phyloP scores from a whole-genome alignment of 2,888 invertebrate species.

The Eristalis arbustorum region DNA sequence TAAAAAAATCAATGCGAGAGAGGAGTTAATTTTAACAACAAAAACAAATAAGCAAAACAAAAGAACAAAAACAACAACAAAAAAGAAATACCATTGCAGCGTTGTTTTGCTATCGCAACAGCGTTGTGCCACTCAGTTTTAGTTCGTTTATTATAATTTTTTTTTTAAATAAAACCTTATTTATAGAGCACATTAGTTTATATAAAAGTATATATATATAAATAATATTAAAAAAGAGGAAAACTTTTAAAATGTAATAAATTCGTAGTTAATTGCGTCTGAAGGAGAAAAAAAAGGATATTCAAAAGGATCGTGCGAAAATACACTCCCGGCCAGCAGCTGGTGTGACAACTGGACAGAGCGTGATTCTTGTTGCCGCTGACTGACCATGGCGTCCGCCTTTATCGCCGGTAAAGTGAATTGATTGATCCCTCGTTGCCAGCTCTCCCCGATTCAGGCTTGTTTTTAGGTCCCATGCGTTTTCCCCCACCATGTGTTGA shows the following conservation, averaged over 20 bases:
- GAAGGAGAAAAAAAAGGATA: constrained; percentile 35
- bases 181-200: constrained; percentile 73
- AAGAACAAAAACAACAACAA: constrained; percentile 48
- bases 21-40: constrained; percentile 67
- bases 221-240: constrained; percentile 53
- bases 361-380: too few species aligned
- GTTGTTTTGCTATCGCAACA: constrained; percentile 58
- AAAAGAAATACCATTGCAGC: constrained; percentile 51
- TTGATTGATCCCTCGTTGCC: neutral
- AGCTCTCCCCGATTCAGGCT: neutral
- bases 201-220: constrained; percentile 67
- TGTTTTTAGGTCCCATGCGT: neutral
- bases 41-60: constrained; percentile 44
- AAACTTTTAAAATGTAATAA: constrained; percentile 62
- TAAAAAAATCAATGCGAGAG: constrained; percentile 64
- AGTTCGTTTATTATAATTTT: constrained; percentile 68
- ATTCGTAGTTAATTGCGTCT: constrained; percentile 60
- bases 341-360: neutral
- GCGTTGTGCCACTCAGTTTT: constrained; percentile 71
- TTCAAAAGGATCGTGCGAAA: neutral
- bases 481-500: neutral
- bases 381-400: neutral
- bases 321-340: neutral
- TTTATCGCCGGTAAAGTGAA: neutral
- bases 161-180: constrained; percentile 62